Evolutionary conservation across 2,888 invertebrate species (phyloP).

Genomic region (Eilema depressum): DNA sequence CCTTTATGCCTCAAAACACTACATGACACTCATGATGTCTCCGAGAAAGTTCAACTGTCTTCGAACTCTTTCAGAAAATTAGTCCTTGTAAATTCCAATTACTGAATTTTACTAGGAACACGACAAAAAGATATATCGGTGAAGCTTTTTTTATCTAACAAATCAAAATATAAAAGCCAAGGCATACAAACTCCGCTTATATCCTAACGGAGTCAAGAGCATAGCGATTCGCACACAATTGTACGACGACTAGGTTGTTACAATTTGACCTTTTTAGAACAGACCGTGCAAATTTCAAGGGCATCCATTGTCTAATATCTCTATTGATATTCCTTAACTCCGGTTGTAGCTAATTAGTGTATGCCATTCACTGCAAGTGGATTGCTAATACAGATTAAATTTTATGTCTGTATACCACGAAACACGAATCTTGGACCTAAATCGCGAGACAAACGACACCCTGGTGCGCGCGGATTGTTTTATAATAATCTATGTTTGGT

Average conservation of each 20-base stretch:
- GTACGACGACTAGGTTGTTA: conserved; percentile 26
- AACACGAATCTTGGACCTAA: too few species aligned
- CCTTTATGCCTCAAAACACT: too few species aligned
- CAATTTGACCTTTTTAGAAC: conserved; percentile 45
- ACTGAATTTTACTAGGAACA: neutral
- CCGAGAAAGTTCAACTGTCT: neutral
- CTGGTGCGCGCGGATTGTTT: too few species aligned
- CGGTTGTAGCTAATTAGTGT: conserved; percentile 29
- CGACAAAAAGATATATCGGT: neutral
- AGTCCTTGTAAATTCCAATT: neutral
- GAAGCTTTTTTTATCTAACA: neutral
- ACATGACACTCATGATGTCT: neutral
- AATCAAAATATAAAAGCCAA: neutral
- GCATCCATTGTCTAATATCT: conserved; percentile 43
- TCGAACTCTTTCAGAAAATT: neutral
- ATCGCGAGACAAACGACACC: too few species aligned
- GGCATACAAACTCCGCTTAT: neutral
- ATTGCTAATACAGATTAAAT: conserved; percentile 28
- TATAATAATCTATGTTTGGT: too few species aligned
- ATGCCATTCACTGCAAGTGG: conserved; percentile 30
- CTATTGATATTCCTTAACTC: conserved; percentile 33
- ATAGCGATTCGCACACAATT: conserved; percentile 36
- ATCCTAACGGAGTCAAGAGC: conserved; percentile 23
- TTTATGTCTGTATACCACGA: neutral
- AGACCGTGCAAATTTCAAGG: conserved; percentile 42